Conservation (phyloP, 2,888 invertebrate species). For the Dicycla oo region DNA sequence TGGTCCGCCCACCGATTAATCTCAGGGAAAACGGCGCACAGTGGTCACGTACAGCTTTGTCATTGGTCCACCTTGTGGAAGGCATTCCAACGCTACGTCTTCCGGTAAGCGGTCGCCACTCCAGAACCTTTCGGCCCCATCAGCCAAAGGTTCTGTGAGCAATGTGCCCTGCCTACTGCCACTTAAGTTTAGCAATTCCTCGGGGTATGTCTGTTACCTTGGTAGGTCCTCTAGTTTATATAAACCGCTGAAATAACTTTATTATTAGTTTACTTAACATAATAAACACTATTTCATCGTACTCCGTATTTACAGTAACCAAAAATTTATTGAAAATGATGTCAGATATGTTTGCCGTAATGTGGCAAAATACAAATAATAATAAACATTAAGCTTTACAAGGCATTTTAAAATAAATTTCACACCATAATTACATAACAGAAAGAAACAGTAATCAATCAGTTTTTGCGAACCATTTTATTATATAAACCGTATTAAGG, state of each 20-base stretch:
- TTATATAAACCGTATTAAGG: constrained; percentile 65
- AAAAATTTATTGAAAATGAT: not conserved
- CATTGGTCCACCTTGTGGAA: too few species aligned
- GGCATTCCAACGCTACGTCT: too few species aligned
- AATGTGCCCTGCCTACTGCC: too few species aligned
- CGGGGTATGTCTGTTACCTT: too few species aligned
- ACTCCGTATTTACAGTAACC: not conserved
- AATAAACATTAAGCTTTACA: constrained; percentile 33
- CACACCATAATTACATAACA: constrained; percentile 64
- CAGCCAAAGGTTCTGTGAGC: too few species aligned
- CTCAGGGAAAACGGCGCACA: too few species aligned
- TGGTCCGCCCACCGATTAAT: too few species aligned
- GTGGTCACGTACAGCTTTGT: too few species aligned
- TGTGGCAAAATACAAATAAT: constrained; percentile 33
- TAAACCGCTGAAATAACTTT: not conserved
- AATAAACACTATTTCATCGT: not conserved
- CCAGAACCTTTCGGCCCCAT: too few species aligned
- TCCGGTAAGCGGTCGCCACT: too few species aligned
- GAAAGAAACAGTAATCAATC: constrained; percentile 68
- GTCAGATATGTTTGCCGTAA: not conserved
- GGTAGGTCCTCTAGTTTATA: not conserved
- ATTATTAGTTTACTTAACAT: not conserved
- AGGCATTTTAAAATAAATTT: constrained; percentile 43
- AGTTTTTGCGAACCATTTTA: constrained; percentile 61
- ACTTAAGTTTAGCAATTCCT: too few species aligned